Percentiles rank a stretch among this genome's conserved stretches.
These are phyloP conservation scores for Mesocentrotus franciscanus DNA, from an alignment of 53 echinoderm and acorn worm species.

Conservation along the genomic window DNA sequence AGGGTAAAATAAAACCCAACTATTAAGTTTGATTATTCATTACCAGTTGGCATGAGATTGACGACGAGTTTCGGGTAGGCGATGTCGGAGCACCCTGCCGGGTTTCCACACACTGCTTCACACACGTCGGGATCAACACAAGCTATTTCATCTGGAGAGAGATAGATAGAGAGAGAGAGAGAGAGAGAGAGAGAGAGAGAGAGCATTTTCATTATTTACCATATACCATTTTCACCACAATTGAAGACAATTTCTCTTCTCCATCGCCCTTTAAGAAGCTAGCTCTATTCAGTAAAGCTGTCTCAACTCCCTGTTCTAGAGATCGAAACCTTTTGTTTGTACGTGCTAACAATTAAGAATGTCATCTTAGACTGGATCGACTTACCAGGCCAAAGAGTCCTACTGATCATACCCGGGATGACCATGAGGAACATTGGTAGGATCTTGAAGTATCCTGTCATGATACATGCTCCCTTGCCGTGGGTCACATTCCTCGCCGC, in stretches of 20 bases:
- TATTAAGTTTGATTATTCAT: too few relatives aligned
- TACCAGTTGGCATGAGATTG: slow-evolving; percentile 74
- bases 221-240: too few relatives aligned
- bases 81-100: slow-evolving; percentile 76
- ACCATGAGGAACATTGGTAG: slow-evolving; percentile 84
- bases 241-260: too few relatives aligned
- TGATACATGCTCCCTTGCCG: slow-evolving; percentile 72
- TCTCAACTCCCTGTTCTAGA: too few relatives aligned
- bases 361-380: neutral
- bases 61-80: slow-evolving; percentile 79
- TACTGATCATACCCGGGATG: slow-evolving; percentile 82
- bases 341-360: too few relatives aligned
- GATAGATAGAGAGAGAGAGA: too few relatives aligned
- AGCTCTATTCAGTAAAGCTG: too few relatives aligned
- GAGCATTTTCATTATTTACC: too few relatives aligned
- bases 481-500: slow-evolving; percentile 81
- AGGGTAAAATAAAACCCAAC: too few relatives aligned
- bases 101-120: slow-evolving; percentile 61
- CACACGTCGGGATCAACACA: slow-evolving; percentile 72
- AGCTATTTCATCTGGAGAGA: slow-evolving; percentile 76
- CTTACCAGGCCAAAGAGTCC: slow-evolving; percentile 77
- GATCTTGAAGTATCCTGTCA: slow-evolving; percentile 75
- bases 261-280: too few relatives aligned
- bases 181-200: too few relatives aligned
- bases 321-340: too few relatives aligned